These are phyloP conservation scores for Hormaphis cornu DNA, from an alignment of 1,140 invertebrate species.

Conservation along the genomic window DNA sequence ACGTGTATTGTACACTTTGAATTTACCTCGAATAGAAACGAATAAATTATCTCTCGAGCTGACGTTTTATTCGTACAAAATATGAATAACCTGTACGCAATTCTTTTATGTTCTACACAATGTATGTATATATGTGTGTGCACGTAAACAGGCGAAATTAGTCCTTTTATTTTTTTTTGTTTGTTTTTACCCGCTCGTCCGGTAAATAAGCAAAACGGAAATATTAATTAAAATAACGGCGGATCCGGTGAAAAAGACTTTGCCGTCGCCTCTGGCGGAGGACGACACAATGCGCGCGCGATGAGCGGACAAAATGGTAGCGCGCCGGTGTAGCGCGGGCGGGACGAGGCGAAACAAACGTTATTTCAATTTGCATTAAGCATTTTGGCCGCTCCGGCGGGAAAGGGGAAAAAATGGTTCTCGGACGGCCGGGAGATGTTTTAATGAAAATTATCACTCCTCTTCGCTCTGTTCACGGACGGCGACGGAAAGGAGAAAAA, in stretches of 20 bases:
- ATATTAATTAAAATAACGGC: slow-evolving; percentile 23
- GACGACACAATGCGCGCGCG: neutral
- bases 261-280: neutral
- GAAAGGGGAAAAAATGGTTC: neutral
- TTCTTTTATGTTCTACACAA: slow-evolving; percentile 7
- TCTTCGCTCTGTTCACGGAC: too few species aligned
- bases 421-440: neutral
- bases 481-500: neutral
- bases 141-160: neutral
- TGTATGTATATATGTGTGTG: too few species aligned
- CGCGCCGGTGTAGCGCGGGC: neutral
- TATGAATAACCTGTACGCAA: neutral
- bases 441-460: slow-evolving; percentile 30
- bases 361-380: slow-evolving; percentile 28
- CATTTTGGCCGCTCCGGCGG: neutral
- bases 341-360: neutral
- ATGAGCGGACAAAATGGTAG: neutral
- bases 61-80: too few species aligned
- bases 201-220: neutral
- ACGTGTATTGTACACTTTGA: too few species aligned
- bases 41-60: too few species aligned
- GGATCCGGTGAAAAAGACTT: neutral
- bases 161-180: too few species aligned
- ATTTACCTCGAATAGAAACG: too few species aligned
- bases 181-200: neutral